Conservation (phyloP, 2,888 invertebrate species). For the Glomeris marginata region DNA sequence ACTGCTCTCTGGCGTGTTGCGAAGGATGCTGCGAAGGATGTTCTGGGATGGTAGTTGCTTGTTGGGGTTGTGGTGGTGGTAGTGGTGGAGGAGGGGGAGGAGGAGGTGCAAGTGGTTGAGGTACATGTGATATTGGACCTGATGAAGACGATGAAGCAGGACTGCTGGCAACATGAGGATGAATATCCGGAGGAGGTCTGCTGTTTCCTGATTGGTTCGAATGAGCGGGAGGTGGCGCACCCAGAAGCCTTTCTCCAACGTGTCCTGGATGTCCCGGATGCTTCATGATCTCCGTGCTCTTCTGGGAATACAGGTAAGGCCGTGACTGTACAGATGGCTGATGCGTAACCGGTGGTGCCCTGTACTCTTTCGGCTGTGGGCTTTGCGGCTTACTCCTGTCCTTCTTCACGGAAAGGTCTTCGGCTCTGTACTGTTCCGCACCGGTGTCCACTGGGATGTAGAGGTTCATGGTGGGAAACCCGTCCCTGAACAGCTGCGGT, state of each 20-base stretch:
- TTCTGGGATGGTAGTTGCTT: slow-evolving; percentile 20
- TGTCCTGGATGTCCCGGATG: slow-evolving; percentile 7
- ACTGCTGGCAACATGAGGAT: no score
- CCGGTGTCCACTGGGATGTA: slow-evolving; percentile 5
- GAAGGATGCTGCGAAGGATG: slow-evolving; percentile 18
- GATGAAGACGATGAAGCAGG: no score
- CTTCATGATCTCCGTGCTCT: background rate
- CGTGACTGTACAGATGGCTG: background rate
- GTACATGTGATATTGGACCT: no score
- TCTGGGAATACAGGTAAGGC: background rate
- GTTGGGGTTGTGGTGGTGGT: slow-evolving; percentile 22
- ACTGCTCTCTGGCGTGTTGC: slow-evolving; percentile 17
- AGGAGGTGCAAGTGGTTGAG: no score
- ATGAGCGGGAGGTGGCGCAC: slow-evolving; percentile 14
- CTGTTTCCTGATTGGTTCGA: slow-evolving; percentile 12
- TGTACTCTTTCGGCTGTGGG: no score
- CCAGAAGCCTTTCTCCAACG: slow-evolving; percentile 8
- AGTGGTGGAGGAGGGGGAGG: slow-evolving; percentile 31
- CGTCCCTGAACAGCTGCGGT: background rate
- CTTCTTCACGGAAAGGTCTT: slow-evolving; percentile 11
- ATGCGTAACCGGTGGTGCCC: background rate
- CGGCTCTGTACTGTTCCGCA: slow-evolving; percentile 10
- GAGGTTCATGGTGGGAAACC: slow-evolving; percentile 6
- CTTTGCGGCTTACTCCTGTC: background rate
- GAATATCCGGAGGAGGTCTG: slow-evolving; percentile 1